Percentiles rank a stretch among this genome's conserved stretches.
These are phyloP conservation scores for Tethea ocularis DNA, from an alignment of 2,888 invertebrate species.

Conservation along the genomic window DNA sequence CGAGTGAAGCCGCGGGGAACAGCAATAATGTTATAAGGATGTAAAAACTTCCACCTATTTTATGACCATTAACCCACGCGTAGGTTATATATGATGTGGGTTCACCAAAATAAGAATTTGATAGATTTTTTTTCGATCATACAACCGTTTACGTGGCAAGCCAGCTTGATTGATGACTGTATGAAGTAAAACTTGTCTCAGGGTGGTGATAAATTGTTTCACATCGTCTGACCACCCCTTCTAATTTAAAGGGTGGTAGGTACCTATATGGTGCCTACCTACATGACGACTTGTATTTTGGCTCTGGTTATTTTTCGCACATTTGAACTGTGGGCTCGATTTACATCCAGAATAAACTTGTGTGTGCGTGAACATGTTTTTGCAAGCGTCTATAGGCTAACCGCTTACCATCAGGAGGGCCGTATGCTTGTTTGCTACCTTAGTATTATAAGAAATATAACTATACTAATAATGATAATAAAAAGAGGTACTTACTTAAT, in stretches of 20 bases:
- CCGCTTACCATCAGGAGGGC: too few species aligned
- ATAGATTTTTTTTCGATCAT: conserved; percentile 4
- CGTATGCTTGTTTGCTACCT: too few species aligned
- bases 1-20: too few species aligned
- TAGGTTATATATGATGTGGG: background rate
- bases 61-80: background rate
- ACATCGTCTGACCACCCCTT: conserved; percentile 1
- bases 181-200: conserved; percentile 3
- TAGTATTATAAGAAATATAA: too few species aligned
- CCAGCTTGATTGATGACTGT: conserved; percentile 1
- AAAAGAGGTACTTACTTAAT: too few species aligned
- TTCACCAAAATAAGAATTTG: background rate
- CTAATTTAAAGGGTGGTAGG: background rate
- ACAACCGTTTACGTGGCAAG: conserved; percentile 4
- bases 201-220: conserved; percentile 2
- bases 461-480: too few species aligned
- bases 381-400: too few species aligned
- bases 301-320: background rate
- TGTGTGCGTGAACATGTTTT: too few species aligned
- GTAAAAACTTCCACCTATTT: background rate
- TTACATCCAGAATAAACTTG: too few species aligned
- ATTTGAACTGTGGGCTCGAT: background rate
- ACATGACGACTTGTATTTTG: background rate
- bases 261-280: background rate
- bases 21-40: too few species aligned